Evolutionary conservation across 2,888 invertebrate genomes (phyloP), one percentile per base, ranked within the genome.

Genomic region (Drosophila silvestris): DNA sequence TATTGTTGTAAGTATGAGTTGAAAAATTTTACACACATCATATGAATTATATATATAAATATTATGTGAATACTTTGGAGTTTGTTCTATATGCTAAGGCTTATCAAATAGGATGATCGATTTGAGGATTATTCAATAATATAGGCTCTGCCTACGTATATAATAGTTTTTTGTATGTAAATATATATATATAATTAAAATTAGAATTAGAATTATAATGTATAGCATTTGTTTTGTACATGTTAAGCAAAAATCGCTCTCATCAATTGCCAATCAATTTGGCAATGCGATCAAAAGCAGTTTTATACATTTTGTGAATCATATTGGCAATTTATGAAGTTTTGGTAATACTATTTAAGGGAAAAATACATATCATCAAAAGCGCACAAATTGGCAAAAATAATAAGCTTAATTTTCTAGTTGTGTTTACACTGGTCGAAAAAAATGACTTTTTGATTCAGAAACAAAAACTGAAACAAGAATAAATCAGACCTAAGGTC

Each of bases 141-240:
- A 82, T 82, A 90, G 91, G 91, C 91, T 91, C 91, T 78, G 90
- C 91, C 91, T 86, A 85, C 58, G 77, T 72, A 67, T 81, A 87
- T 75, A 76, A 65, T 61, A 57, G 19, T 61, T 70, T 52, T 41
- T 47, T 63, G 2, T 1, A 47, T 47, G 5, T 16, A 26, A 47
- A 22, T 26, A 62, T 56, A 66, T 66, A 73, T 66, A 73, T 30
- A 5, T n/a, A 41, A 9, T 35, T 14, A 35, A 5, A 41, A 39
- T 39, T 19, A 44, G 2, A 47, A 5, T 16, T n/a, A 57, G 5
- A 66, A 63, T 79, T 76, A 72, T 73, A 69, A 70, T 70, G 64
- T 73, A 74, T 79, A 82, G 71, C 56, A 70, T 86, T 89, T 86
- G 84, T 84, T 89, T 89, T 86, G 84, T 86, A 89, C 87, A 88